Conservation (phyloP, 37 sponge, comb jelly and placozoan species). For the Oopsacas minuta region DNA sequence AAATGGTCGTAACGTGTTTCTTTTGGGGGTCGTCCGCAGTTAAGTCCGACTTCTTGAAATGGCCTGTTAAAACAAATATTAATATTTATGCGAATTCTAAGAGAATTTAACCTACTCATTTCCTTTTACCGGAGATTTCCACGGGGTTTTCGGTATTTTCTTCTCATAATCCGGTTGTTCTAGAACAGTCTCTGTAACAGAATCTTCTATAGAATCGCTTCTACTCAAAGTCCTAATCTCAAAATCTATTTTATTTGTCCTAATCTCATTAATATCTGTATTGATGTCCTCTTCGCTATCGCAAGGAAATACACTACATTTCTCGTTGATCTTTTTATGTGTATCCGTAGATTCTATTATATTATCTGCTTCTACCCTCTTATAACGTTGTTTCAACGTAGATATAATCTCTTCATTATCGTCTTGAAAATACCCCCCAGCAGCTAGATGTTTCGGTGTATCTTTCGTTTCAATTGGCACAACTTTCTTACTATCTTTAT, state of each 20-base stretch:
- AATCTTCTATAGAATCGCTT: not conserved
- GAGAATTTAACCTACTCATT: not conserved
- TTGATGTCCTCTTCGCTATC: not conserved
- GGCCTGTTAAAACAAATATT: not conserved
- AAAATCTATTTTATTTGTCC: not conserved
- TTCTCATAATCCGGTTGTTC: not conserved
- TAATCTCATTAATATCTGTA: not conserved
- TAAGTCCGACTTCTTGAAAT: not conserved
- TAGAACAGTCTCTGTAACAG: not conserved
- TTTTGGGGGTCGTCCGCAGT: slow-evolving; percentile 7
- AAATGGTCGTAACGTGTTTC: slow-evolving; percentile 32
- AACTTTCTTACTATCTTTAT: not conserved
- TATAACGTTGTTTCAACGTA: not conserved
- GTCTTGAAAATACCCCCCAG: not conserved
- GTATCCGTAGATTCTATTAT: not conserved
- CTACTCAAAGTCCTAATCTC: not conserved
- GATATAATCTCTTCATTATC: not conserved
- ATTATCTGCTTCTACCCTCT: not conserved
- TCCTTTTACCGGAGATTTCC: not conserved
- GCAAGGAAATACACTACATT: not conserved
- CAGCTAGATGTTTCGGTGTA: not conserved
- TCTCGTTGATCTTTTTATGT: not conserved
- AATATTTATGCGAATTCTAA: not conserved
- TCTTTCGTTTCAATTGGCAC: not conserved
- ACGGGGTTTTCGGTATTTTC: not conserved